Conservation (phyloP, 2,113 vertebrate genomes). For the Sapajus apella region DNA sequence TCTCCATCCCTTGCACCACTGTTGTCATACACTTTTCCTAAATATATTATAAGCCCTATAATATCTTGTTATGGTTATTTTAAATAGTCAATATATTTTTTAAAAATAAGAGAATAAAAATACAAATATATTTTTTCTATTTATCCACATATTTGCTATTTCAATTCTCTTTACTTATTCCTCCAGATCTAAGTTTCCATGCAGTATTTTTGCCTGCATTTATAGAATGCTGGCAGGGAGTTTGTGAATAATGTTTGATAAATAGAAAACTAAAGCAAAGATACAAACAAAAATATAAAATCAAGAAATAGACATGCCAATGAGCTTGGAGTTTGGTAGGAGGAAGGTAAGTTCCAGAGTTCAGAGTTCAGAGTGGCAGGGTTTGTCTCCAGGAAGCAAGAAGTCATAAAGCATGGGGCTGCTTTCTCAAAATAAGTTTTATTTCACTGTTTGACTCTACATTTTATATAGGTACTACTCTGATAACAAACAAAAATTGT, state of each 20-base stretch:
- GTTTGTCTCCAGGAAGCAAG: background rate
- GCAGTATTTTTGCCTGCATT: background rate
- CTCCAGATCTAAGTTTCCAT: background rate
- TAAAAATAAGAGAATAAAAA: background rate
- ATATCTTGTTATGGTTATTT: background rate
- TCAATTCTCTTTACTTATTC: background rate
- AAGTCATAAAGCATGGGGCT: background rate
- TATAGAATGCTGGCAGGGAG: background rate
- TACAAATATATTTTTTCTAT: background rate
- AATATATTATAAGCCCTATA: background rate
- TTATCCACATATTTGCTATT: background rate
- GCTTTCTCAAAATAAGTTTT: background rate
- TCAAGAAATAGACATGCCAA: background rate
- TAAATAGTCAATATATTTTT: background rate
- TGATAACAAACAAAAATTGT: background rate
- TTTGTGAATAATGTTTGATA: conserved; percentile 7
- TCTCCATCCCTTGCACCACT: background rate
- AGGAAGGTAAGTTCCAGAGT: background rate
- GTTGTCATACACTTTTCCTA: background rate
- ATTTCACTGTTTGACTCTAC: background rate
- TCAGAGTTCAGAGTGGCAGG: background rate
- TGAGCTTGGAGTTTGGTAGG: background rate
- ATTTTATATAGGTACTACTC: background rate
- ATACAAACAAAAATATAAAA: background rate
- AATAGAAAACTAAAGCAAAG: conserved; percentile 25